These are phyloP conservation scores for Rhinella marina DNA, from an alignment of 2,797 vertebrate genomes.

Conservation along the genomic window DNA sequence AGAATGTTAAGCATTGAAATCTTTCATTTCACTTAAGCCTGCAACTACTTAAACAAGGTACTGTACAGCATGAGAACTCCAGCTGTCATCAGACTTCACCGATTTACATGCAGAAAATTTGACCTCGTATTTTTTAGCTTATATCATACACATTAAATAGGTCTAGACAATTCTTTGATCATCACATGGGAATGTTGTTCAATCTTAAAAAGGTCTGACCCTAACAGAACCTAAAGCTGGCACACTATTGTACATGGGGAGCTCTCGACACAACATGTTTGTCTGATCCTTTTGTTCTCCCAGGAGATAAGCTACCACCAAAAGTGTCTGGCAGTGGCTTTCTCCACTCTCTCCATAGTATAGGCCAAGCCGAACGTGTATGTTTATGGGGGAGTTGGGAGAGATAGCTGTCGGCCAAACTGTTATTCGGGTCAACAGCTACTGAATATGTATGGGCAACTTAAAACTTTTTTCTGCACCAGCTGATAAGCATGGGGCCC, in stretches of 20 bases:
- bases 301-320: too few relatives aligned
- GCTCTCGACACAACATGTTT: too few relatives aligned
- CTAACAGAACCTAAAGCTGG: not conserved
- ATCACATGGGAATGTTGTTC: not conserved
- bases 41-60: not conserved
- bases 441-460: too few relatives aligned
- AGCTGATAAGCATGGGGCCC: not conserved
- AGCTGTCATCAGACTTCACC: not conserved
- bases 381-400: too few relatives aligned
- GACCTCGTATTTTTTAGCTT: not conserved
- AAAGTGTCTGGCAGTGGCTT: too few relatives aligned
- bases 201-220: not conserved
- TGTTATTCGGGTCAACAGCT: too few relatives aligned
- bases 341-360: too few relatives aligned
- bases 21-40: not conserved
- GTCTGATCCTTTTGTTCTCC: too few relatives aligned
- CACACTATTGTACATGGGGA: too few relatives aligned
- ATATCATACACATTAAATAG: not conserved
- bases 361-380: too few relatives aligned
- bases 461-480: not conserved
- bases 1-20: constrained; percentile 7
- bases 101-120: not conserved
- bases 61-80: not conserved
- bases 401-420: too few relatives aligned
- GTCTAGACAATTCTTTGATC: not conserved